Percentiles rank a stretch among this genome's conserved stretches.
phyloP scores from a whole-genome alignment of 2,113 vertebrate species.

The Indri indri region DNA sequence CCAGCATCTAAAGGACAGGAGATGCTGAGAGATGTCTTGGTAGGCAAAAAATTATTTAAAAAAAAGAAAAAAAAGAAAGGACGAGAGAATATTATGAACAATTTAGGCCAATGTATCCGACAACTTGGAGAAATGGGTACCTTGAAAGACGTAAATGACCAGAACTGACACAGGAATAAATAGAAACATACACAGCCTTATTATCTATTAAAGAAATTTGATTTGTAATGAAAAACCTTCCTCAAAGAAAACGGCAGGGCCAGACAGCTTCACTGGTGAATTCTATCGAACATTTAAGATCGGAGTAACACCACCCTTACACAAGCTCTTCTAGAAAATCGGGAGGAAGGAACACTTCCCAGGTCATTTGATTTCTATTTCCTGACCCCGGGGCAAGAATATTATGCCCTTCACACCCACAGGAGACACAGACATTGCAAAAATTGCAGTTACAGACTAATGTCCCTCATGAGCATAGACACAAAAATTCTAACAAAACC shows the following conservation, averaged over 20 bases:
- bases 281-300: background rate
- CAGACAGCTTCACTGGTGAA: background rate
- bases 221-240: background rate
- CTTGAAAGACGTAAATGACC: background rate
- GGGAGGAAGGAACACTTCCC: background rate
- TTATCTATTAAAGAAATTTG: background rate
- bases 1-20: background rate
- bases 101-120: background rate
- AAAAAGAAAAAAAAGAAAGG: background rate
- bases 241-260: background rate
- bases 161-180: background rate
- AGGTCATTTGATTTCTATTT: background rate
- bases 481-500: background rate
- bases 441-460: background rate
- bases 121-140: background rate
- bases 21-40: no score
- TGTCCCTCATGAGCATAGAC: no score
- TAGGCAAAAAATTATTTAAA: no score
- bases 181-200: background rate
- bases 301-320: fast-evolving
- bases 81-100: background rate
- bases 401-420: background rate
- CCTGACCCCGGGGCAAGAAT: background rate
- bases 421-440: background rate
- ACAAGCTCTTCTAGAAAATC: background rate